These are phyloP conservation scores for Macrobrachium rosenbergii DNA, from an alignment of 1,140 invertebrate species.

Conservation along the genomic window DNA sequence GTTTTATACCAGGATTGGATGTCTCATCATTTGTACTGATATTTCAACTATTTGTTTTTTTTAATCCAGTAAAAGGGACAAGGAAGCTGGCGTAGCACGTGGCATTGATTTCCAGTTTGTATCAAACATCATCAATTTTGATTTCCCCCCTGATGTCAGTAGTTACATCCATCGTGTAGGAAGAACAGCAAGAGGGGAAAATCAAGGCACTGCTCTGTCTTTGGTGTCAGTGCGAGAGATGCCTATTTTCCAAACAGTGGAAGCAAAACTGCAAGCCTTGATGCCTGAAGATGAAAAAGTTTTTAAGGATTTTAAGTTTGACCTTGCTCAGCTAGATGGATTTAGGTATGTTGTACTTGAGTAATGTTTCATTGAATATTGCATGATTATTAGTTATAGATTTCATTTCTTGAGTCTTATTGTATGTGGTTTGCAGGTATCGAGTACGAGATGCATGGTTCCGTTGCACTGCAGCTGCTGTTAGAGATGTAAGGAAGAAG, in stretches of 20 bases:
- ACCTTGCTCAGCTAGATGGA: slow-evolving; percentile 59
- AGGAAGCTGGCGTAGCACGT: slow-evolving; percentile 93
- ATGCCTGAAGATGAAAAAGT: slow-evolving; percentile 68
- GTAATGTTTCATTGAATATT: not conserved
- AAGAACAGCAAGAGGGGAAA: slow-evolving; percentile 92
- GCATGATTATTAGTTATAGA: too few species aligned
- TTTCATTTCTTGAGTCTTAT: too few species aligned
- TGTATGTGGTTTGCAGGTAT: slow-evolving; percentile 75
- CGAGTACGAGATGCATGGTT: slow-evolving; percentile 93
- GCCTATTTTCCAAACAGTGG: slow-evolving; percentile 81
- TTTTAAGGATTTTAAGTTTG: slow-evolving; percentile 63
- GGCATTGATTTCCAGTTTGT: slow-evolving; percentile 99
- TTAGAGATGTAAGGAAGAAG: slow-evolving; percentile 92
- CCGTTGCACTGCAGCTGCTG: slow-evolving; percentile 91
- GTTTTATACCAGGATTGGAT: slow-evolving; percentile 12
- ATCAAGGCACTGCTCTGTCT: slow-evolving; percentile 94
- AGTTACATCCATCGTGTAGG: slow-evolving; percentile 96
- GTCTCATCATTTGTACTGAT: slow-evolving; percentile 20
- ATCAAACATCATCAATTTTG: slow-evolving; percentile 98
- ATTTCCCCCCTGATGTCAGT: slow-evolving; percentile 89
- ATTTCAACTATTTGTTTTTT: slow-evolving; percentile 41
- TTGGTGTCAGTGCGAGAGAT: slow-evolving; percentile 90
- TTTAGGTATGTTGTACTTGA: slow-evolving; percentile 41
- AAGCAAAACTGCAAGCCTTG: slow-evolving; percentile 79
- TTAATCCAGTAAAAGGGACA: slow-evolving; percentile 84